These are phyloP conservation scores for Troglohyphantes excavatus DNA, from an alignment of 2,888 invertebrate genomes.

Conservation along the genomic window DNA sequence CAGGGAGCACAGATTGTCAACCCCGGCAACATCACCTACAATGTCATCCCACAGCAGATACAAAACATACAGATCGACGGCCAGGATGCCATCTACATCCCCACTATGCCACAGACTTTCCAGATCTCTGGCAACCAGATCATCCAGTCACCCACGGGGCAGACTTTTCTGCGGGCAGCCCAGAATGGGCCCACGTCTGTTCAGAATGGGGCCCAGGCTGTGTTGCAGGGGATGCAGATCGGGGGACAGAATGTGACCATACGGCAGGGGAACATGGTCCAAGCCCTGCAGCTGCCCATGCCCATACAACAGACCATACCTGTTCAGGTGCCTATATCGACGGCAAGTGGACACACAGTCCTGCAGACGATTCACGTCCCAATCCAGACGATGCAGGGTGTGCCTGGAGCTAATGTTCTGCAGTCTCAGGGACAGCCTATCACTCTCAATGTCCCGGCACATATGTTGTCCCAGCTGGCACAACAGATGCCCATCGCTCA, in stretches of 20 bases:
- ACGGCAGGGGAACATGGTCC: conserved; percentile 83
- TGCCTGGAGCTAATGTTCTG: conserved; percentile 85
- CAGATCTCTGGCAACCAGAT: conserved; percentile 80
- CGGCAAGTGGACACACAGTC: conserved; percentile 94
- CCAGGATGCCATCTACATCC: conserved; percentile 95
- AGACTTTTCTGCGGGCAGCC: conserved; percentile 86
- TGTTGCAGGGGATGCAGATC: conserved; percentile 78
- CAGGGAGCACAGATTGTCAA: conserved; percentile 74
- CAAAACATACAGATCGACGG: conserved; percentile 92
- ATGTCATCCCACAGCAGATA: conserved; percentile 86
- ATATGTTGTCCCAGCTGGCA: conserved; percentile 79
- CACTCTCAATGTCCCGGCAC: conserved; percentile 79
- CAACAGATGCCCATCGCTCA: conserved; percentile 80
- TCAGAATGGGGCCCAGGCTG: conserved; percentile 71
- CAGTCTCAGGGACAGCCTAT: conserved; percentile 76
- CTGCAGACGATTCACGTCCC: conserved; percentile 98
- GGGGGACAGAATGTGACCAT: conserved; percentile 88
- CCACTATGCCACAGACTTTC: conserved; percentile 82
- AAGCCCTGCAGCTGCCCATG: conserved; percentile 80
- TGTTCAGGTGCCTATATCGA: conserved; percentile 90
- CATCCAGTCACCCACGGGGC: conserved; percentile 86
- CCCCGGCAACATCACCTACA: conserved; percentile 83
- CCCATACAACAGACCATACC: conserved; percentile 85
- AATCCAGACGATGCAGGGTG: conserved; percentile 87
- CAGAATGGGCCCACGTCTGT: conserved; percentile 66